Conservation (phyloP, 2,888 invertebrate species). For the Sialis lutaria region DNA sequence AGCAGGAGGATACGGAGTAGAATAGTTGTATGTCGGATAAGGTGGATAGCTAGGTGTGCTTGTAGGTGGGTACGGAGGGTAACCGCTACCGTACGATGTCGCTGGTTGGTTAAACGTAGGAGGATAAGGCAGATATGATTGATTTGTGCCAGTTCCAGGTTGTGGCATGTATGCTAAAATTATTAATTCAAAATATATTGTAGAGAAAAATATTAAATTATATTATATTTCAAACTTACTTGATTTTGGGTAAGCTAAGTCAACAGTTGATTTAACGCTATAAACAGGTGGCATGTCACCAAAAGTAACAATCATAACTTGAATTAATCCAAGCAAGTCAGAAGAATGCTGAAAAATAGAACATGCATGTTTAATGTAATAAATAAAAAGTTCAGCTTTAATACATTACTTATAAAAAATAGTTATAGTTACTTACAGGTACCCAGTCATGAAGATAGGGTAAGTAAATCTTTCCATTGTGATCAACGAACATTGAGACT, state of each 20-base stretch:
- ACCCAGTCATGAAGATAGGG: slow-evolving; percentile 95
- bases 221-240: slow-evolving; percentile 19
- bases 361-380: slow-evolving; percentile 6
- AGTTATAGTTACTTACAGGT: slow-evolving; percentile 29
- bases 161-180: slow-evolving; percentile 26
- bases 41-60: slow-evolving; percentile 20
- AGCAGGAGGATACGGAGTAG: slow-evolving; percentile 21
- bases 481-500: slow-evolving; percentile 85
- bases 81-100: slow-evolving; percentile 12
- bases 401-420: no score
- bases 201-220: slow-evolving; percentile 3
- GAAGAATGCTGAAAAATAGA: slow-evolving; percentile 43
- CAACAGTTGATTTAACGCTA: slow-evolving; percentile 33
- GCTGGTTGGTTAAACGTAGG: slow-evolving; percentile 19
- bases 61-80: slow-evolving; percentile 32
- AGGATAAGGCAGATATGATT: slow-evolving; percentile 36
- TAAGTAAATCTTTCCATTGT: slow-evolving; percentile 87
- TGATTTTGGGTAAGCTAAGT: slow-evolving; percentile 34
- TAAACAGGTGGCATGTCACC: slow-evolving; percentile 92
- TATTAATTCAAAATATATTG: not conserved
- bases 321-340: slow-evolving; percentile 74
- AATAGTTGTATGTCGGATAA: slow-evolving; percentile 10
- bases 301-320: slow-evolving; percentile 82
- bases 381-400: no score
- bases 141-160: slow-evolving; percentile 19